phyloP scores from a whole-genome alignment of 2,888 invertebrate genomes.

The Tetragnatha montana region DNA sequence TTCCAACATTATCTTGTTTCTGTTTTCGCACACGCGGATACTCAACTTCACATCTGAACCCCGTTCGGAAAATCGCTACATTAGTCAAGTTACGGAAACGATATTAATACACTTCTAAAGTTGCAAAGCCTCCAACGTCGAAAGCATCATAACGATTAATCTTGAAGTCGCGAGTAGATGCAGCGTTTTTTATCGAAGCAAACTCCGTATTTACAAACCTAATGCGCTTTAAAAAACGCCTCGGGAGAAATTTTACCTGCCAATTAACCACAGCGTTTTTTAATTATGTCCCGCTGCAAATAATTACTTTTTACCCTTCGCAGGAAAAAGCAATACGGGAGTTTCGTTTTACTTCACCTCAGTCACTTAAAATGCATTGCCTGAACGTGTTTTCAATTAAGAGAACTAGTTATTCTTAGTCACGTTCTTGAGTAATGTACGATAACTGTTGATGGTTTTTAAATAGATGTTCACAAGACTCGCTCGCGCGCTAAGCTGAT shows the following conservation, averaged over 20 bases:
- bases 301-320: constrained; percentile 41
- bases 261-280: constrained; percentile 21
- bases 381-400: constrained; percentile 63
- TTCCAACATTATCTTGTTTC: too few relatives aligned
- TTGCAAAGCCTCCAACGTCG: neutral
- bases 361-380: constrained; percentile 40
- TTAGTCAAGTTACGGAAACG: neutral
- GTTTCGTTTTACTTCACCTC: constrained; percentile 25
- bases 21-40: too few relatives aligned
- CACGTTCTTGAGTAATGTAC: constrained; percentile 44
- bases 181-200: neutral
- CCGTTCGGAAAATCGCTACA: neutral
- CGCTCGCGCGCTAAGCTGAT: constrained; percentile 13
- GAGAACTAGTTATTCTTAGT: constrained; percentile 58
- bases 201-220: neutral
- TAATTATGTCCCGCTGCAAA: constrained; percentile 24
- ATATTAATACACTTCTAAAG: neutral
- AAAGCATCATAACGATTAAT: constrained; percentile 15
- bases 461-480: constrained; percentile 2
- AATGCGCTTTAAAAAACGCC: neutral
- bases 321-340: neutral
- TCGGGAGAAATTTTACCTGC: constrained; percentile 18
- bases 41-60: neutral
- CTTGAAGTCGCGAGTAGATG: neutral
- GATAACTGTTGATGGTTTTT: constrained; percentile 32